phyloP scores from a whole-genome alignment of 2,113 vertebrate species.

The Dendropsophus ebraccatus region DNA sequence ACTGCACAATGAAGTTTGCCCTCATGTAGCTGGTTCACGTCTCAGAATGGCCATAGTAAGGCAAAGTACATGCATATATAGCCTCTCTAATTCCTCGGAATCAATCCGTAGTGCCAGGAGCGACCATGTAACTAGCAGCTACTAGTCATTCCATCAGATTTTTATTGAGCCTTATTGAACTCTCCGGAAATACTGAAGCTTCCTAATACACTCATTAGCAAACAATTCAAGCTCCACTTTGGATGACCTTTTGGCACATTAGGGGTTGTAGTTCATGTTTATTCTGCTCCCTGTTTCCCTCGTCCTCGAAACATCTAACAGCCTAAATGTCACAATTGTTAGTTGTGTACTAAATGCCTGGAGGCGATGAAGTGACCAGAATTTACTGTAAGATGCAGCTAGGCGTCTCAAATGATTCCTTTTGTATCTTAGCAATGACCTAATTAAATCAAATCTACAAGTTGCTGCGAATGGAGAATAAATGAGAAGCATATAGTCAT shows the following conservation, averaged over 20 bases:
- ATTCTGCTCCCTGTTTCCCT: not conserved
- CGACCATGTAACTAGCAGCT: not conserved
- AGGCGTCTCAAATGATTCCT: not conserved
- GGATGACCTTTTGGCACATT: not conserved
- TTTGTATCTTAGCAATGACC: constrained; percentile 17
- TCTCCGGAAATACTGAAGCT: not conserved
- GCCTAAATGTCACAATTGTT: not conserved
- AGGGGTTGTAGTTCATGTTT: not conserved
- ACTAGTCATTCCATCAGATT: not conserved
- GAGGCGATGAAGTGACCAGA: constrained; percentile 2
- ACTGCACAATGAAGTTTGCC: no score
- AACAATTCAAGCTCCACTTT: not conserved
- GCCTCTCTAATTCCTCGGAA: not conserved
- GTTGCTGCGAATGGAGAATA: not conserved
- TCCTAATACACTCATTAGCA: not conserved
- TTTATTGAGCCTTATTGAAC: not conserved
- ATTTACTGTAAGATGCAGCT: constrained; percentile 13
- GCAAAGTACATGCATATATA: no score
- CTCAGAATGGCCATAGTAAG: no score
- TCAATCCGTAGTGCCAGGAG: no score
- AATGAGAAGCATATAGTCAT: not conserved
- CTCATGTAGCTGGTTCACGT: no score
- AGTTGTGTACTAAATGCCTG: not conserved
- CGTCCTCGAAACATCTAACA: not conserved
- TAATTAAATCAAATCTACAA: constrained; percentile 8